Evolutionary conservation across 1,140 invertebrate species (phyloP).

Genomic region (Dendrolimus kikuchii): DNA sequence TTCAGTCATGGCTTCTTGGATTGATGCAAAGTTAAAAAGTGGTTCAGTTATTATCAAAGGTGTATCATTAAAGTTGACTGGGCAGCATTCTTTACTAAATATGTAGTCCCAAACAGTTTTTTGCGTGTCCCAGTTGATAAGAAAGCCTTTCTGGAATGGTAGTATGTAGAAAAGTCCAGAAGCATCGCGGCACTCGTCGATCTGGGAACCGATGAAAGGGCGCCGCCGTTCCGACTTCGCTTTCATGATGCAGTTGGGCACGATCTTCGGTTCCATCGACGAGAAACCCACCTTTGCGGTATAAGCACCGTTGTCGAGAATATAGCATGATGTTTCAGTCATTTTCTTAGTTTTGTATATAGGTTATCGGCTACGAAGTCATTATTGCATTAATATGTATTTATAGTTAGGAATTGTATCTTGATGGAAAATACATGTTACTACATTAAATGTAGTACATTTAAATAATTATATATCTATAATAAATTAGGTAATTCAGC

Average conservation of each 20-base stretch:
- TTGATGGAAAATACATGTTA: too few species aligned
- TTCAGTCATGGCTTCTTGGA: constrained; percentile 95
- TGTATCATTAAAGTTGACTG: constrained; percentile 83
- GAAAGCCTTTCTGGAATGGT: constrained; percentile 96
- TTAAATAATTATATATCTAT: too few species aligned
- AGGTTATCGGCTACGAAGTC: constrained; percentile 31
- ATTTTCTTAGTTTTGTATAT: constrained; percentile 23
- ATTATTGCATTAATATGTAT: too few species aligned
- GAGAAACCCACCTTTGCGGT: constrained; percentile 88
- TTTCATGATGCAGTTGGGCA: constrained; percentile 98
- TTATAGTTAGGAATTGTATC: too few species aligned
- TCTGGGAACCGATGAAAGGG: constrained; percentile 87
- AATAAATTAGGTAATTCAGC: too few species aligned
- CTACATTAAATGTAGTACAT: too few species aligned
- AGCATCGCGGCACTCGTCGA: constrained; percentile 95
- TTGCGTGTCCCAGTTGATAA: constrained; percentile 96
- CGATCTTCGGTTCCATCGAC: constrained; percentile 79
- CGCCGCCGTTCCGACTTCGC: constrained; percentile 95
- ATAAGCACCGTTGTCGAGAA: constrained; percentile 92
- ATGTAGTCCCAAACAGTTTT: constrained; percentile 98
- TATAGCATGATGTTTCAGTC: constrained; percentile 70
- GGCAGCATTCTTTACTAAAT: constrained; percentile 91
- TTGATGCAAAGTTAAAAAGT: constrained; percentile 92
- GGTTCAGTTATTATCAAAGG: constrained; percentile 95
- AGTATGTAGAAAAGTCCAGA: constrained; percentile 95